phyloP scores from a whole-genome alignment of 2,888 invertebrate species.

The Melanargia galathea region DNA sequence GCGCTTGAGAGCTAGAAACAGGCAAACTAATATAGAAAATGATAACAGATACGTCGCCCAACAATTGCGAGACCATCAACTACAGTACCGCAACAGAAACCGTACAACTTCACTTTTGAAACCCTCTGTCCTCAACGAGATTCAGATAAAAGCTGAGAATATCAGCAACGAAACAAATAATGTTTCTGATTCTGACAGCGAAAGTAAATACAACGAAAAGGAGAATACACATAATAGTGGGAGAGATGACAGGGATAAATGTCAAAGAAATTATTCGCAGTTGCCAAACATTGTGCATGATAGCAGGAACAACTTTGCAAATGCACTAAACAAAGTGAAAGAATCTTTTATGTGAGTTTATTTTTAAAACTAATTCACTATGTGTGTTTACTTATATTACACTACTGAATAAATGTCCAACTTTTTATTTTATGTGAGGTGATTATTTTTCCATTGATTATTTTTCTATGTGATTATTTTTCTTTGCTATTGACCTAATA shows the following conservation, averaged over 20 bases:
- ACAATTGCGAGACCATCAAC: conserved; percentile 72
- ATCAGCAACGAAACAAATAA: conserved; percentile 60
- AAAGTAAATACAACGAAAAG: conserved; percentile 65
- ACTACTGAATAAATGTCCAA: too few relatives aligned
- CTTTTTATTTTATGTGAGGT: too few relatives aligned
- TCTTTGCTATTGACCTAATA: too few relatives aligned
- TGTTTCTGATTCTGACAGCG: conserved; percentile 66
- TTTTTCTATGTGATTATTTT: too few relatives aligned
- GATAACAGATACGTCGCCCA: conserved; percentile 73
- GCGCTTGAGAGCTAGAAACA: conserved; percentile 69
- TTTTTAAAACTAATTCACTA: too few relatives aligned
- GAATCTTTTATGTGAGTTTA: conserved; percentile 67
- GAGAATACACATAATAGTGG: conserved; percentile 68
- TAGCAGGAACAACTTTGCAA: conserved; percentile 69
- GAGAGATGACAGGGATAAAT: conserved; percentile 61
- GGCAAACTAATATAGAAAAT: conserved; percentile 69
- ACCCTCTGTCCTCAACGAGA: conserved; percentile 74
- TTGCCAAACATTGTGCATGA: conserved; percentile 60
- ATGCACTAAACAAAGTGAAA: conserved; percentile 74
- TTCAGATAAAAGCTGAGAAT: conserved; percentile 71
- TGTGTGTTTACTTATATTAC: too few relatives aligned
- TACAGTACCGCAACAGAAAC: conserved; percentile 63
- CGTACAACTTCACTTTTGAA: conserved; percentile 70
- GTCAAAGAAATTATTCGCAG: conserved; percentile 58
- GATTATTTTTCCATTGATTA: too few relatives aligned